Conservation (phyloP, 2,888 invertebrate genomes). For the Syritta pipiens region DNA sequence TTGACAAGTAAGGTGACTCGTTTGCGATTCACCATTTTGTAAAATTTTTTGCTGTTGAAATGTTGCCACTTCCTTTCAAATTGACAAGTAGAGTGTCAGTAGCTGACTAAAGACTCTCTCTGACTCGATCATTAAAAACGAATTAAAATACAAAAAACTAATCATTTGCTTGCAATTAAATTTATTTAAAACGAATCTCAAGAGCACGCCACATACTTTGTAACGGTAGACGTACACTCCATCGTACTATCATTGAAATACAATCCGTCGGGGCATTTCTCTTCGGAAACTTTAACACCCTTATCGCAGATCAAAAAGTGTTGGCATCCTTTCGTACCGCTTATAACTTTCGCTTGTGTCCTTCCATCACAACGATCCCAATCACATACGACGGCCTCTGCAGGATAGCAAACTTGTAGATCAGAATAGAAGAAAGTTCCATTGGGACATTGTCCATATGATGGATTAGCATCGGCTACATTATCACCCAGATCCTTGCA, state of each 20-base stretch:
- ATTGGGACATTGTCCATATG: conserved; percentile 71
- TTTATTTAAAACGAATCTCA: conserved; percentile 17
- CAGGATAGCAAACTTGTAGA: conserved; percentile 67
- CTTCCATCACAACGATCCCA: conserved; percentile 73
- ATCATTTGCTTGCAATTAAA: not conserved
- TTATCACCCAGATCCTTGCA: conserved; percentile 73
- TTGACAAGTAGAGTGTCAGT: too few relatives aligned
- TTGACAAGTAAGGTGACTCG: too few relatives aligned
- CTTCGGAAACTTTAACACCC: conserved; percentile 22
- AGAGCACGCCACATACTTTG: conserved; percentile 20
- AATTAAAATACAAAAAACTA: not conserved
- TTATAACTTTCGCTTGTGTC: conserved; percentile 62
- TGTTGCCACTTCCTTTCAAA: too few relatives aligned
- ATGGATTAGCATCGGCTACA: conserved; percentile 71
- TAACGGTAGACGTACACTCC: conserved; percentile 39
- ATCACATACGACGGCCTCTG: conserved; percentile 64
- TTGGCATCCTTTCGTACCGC: conserved; percentile 70
- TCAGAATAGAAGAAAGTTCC: conserved; percentile 71
- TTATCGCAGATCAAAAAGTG: conserved; percentile 70
- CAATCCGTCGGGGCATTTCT: conserved; percentile 51
- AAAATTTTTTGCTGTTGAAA: too few relatives aligned
- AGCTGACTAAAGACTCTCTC: too few relatives aligned
- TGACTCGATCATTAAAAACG: too few relatives aligned
- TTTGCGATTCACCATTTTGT: too few relatives aligned
- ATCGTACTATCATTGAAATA: conserved; percentile 69